These are phyloP conservation scores for Cosmopolites sordidus DNA, from an alignment of 2,888 invertebrate species.

Conservation along the genomic window DNA sequence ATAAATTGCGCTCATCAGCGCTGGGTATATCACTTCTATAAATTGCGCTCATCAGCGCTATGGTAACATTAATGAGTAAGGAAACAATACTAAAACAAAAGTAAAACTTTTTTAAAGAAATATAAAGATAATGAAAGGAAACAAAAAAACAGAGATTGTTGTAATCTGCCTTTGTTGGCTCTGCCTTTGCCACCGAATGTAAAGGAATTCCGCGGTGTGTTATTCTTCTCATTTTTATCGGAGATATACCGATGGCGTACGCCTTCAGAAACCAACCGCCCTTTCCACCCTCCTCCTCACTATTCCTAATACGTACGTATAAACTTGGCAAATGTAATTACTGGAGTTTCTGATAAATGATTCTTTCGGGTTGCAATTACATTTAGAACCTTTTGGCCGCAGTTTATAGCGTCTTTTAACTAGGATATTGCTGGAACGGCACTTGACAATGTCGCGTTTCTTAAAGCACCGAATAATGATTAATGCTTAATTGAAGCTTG, in stretches of 20 bases:
- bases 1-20: no score
- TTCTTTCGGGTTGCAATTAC: conserved; percentile 50
- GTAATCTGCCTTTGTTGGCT: no score
- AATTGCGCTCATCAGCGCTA: no score
- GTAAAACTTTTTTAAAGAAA: conserved; percentile 3
- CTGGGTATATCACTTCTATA: no score
- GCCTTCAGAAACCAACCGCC: conserved; percentile 2
- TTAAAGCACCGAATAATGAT: no score
- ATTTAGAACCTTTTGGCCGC: conserved; percentile 45
- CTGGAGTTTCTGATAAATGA: conserved; percentile 50
- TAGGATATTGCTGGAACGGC: conserved; percentile 14
- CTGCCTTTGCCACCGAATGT: no score
- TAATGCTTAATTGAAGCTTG: no score
- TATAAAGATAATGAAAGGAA: background rate
- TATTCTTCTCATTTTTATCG: no score
- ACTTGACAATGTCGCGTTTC: background rate
- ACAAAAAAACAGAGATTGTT: no score
- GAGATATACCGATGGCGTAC: no score
- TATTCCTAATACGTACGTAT: conserved; percentile 37
- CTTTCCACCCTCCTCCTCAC: conserved; percentile 32
- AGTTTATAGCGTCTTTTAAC: conserved; percentile 27
- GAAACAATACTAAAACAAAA: background rate
- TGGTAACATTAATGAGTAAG: no score
- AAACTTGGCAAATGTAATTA: conserved; percentile 49
- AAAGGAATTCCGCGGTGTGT: no score